These are phyloP conservation scores for Enteromius radiatus DNA, from an alignment of 2,797 vertebrate genomes.

Conservation along the genomic window DNA sequence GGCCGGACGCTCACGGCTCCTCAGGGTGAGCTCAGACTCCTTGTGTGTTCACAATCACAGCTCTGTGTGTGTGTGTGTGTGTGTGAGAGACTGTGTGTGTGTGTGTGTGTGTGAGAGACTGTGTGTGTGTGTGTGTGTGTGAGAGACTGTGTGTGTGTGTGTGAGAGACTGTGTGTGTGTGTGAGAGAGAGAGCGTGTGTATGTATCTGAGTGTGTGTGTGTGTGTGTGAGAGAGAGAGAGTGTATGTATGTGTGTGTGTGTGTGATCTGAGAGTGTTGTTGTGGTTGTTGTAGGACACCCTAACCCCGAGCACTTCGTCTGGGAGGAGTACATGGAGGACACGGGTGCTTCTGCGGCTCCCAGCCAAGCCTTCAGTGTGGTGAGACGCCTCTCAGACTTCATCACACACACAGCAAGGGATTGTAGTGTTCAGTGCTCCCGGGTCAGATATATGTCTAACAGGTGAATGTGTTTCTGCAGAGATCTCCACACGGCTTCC, in stretches of 20 bases:
- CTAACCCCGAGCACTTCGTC: conserved; percentile 84
- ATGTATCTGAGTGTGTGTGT: no score
- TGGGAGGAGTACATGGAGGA: conserved; percentile 90
- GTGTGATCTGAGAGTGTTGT: neutral
- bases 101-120: no score
- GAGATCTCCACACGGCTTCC: conserved; percentile 77
- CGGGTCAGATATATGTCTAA: no score
- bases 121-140: no score
- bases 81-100: no score
- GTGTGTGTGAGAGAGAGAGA: no score
- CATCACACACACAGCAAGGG: no score
- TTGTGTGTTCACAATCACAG: neutral
- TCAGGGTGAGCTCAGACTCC: conserved; percentile 66
- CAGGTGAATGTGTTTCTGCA: conserved; percentile 51
- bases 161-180: no score
- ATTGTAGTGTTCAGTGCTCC: no score
- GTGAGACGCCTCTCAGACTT: conserved; percentile 67
- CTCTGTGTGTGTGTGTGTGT: no score
- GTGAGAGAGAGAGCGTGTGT: no score
- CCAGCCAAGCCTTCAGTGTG: conserved; percentile 83
- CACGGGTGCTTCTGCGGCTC: conserved; percentile 80
- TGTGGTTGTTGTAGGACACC: conserved; percentile 73
- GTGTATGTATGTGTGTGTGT: neutral
- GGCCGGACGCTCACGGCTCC: conserved; percentile 75
- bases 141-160: no score